These are phyloP conservation scores for Temnothorax curvispinosus DNA, from an alignment of 1,140 invertebrate genomes.

Conservation along the genomic window DNA sequence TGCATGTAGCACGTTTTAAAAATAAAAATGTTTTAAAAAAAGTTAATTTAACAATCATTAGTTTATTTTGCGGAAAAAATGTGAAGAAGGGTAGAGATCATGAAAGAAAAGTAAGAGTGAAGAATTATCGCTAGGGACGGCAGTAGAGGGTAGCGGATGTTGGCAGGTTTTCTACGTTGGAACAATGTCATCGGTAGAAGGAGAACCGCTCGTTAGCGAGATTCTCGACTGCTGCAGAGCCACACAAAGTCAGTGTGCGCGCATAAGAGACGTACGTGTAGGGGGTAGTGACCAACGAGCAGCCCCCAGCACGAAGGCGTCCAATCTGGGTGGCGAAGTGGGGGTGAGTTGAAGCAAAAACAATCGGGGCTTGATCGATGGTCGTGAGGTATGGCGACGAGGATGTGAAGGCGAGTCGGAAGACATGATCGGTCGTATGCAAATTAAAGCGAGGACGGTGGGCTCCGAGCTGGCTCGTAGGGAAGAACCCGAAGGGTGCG, in stretches of 20 bases:
- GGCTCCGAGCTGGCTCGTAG: conserved; percentile 45
- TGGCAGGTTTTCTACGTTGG: conserved; percentile 37
- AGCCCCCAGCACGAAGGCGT: conserved; percentile 44
- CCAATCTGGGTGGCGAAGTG: conserved; percentile 37
- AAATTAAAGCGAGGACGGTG: conserved; percentile 68
- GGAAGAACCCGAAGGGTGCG: conserved; percentile 63
- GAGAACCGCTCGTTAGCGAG: conserved; percentile 71
- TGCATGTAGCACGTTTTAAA: neutral
- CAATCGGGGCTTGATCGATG: conserved; percentile 76
- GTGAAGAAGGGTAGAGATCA: neutral
- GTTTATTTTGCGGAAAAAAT: neutral
- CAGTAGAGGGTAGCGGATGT: conserved; percentile 19
- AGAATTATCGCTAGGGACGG: conserved; percentile 19
- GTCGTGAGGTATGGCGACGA: conserved; percentile 67
- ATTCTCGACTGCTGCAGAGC: conserved; percentile 53
- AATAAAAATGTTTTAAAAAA: neutral
- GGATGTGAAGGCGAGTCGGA: conserved; percentile 72
- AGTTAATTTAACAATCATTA: neutral
- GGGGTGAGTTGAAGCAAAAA: conserved; percentile 71
- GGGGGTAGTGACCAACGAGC: conserved; percentile 65
- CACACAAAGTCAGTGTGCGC: conserved; percentile 55
- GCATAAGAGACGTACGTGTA: conserved; percentile 54
- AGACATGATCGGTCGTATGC: conserved; percentile 74
- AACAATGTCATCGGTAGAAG: conserved; percentile 70
- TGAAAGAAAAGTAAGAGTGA: neutral